Evolutionary conservation across 2,113 vertebrate species (phyloP).

Genomic region (Argyrosomus japonicus): DNA sequence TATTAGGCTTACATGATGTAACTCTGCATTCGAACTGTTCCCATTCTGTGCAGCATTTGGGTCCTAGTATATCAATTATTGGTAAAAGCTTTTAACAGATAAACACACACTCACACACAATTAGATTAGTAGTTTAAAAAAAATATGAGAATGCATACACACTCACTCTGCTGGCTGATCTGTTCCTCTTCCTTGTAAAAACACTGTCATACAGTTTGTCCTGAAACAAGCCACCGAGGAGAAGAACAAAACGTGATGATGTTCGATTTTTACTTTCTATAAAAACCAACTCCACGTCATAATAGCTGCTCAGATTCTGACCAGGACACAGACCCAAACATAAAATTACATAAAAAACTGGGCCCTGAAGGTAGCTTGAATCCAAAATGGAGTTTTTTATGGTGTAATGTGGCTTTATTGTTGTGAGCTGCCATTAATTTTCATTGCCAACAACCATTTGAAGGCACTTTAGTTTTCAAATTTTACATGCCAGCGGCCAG

Average conservation of each 20-base stretch:
- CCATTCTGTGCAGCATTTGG: slow-evolving; percentile 1
- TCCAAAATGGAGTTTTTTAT: slow-evolving; percentile 69
- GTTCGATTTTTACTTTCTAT: slow-evolving; percentile 53
- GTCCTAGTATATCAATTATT: not conserved
- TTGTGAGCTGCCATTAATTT: slow-evolving; percentile 63
- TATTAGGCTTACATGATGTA: not conserved
- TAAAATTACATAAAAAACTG: slow-evolving; percentile 65
- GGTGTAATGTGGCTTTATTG: slow-evolving; percentile 64
- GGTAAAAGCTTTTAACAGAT: not conserved
- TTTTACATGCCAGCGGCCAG: slow-evolving; percentile 50
- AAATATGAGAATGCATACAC: not conserved
- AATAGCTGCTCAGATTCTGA: slow-evolving; percentile 43
- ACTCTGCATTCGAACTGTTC: not conserved
- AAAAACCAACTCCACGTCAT: slow-evolving; percentile 37
- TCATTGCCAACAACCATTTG: slow-evolving; percentile 63
- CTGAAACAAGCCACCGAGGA: slow-evolving; percentile 49
- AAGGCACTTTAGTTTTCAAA: slow-evolving; percentile 40
- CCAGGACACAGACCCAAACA: slow-evolving; percentile 37
- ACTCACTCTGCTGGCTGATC: not conserved
- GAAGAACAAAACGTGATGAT: slow-evolving; percentile 32
- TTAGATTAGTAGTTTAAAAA: not conserved
- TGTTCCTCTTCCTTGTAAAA: slow-evolving; percentile 21
- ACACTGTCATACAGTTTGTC: slow-evolving; percentile 23
- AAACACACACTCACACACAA: not conserved
- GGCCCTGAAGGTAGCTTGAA: slow-evolving; percentile 52